These are phyloP conservation scores for Sprattus sprattus DNA, from an alignment of 2,113 vertebrate species.

Conservation along the genomic window DNA sequence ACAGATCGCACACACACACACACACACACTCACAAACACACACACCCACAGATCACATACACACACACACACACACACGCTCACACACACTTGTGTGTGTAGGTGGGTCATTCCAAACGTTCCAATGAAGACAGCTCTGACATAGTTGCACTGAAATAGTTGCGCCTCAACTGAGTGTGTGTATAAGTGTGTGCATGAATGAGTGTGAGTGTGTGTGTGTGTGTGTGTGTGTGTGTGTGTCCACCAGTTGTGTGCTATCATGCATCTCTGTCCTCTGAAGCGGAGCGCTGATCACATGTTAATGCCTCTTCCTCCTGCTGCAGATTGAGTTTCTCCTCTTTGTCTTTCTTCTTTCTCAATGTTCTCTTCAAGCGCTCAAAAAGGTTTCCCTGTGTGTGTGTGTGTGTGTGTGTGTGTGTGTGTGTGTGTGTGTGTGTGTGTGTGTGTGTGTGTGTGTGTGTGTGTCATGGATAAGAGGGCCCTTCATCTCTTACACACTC, in stretches of 20 bases:
- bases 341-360: not conserved
- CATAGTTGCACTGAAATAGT: no score
- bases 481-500: not conserved
- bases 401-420: no score
- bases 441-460: no score
- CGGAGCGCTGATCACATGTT: not conserved
- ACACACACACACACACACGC: not conserved
- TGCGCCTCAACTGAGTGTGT: no score
- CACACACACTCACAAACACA: not conserved
- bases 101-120: not conserved
- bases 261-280: not conserved
- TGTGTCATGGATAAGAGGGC: not conserved
- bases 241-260: not conserved
- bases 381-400: not conserved
- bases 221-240: conserved; percentile 20
- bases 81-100: not conserved
- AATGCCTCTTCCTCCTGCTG: not conserved
- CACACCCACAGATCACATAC: not conserved
- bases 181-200: not conserved
- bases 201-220: not conserved
- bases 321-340: not conserved
- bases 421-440: no score
- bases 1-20: not conserved
- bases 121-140: not conserved
- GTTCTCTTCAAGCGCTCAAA: not conserved